phyloP scores from a whole-genome alignment of 2,888 invertebrate genomes.

The Xestobium rufovillosum region DNA sequence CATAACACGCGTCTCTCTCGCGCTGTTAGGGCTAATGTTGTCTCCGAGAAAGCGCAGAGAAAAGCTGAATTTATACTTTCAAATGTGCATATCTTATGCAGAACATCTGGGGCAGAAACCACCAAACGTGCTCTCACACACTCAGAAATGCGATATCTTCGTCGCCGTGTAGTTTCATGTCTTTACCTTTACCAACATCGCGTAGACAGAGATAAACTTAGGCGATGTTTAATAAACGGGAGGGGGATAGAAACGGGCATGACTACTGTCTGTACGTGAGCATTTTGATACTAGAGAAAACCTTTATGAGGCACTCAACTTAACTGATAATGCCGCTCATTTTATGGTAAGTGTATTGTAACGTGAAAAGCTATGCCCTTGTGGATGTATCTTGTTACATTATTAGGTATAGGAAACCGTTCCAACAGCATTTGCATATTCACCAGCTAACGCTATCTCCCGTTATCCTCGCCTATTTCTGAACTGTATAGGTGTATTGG shows the following conservation, averaged over 20 bases:
- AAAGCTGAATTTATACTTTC: conserved; percentile 35
- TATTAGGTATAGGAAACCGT: no score
- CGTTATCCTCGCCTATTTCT: no score
- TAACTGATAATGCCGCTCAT: conserved; percentile 22
- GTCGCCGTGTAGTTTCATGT: conserved; percentile 21
- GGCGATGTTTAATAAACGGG: no score
- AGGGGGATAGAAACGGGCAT: conserved; percentile 6
- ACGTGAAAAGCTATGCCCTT: no score
- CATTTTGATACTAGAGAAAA: conserved; percentile 12
- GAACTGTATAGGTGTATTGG: no score
- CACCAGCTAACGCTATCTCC: no score
- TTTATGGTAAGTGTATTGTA: conserved; percentile 23
- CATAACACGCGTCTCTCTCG: conserved; percentile 19
- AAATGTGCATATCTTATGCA: conserved; percentile 36
- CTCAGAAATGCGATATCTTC: conserved; percentile 31
- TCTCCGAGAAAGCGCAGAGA: conserved; percentile 18
- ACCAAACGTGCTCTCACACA: conserved; percentile 30
- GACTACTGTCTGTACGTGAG: conserved; percentile 11
- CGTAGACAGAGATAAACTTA: conserved; percentile 17
- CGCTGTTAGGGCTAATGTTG: conserved; percentile 25
- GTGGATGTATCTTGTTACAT: no score
- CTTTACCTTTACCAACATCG: no score
- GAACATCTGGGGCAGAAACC: conserved; percentile 30
- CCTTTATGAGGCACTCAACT: conserved; percentile 23
- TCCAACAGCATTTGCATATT: no score